Evolutionary conservation across 2,797 vertebrate genomes (phyloP).

Genomic region (Mus caroli): DNA sequence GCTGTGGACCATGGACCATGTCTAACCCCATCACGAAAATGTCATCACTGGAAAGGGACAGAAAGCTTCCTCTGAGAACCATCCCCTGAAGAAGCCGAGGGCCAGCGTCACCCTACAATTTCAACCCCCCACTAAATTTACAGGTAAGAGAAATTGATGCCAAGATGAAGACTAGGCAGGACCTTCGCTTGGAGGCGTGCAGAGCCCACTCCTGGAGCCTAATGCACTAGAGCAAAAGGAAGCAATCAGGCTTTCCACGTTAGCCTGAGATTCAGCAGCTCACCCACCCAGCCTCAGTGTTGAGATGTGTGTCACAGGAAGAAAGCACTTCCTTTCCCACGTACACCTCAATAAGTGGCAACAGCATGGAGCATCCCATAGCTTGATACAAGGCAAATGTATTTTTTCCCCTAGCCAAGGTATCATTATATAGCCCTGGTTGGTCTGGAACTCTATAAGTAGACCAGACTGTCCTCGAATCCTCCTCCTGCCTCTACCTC

Average conservation of each 20-base stretch:
- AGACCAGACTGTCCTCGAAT: not conserved
- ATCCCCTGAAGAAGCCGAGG: not conserved
- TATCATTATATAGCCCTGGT: not conserved
- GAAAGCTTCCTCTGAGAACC: constrained; percentile 23
- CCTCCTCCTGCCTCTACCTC: not conserved
- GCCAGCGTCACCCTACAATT: not conserved
- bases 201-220: not conserved
- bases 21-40: not conserved
- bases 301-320: not conserved
- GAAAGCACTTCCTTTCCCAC: not conserved
- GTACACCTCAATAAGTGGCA: not conserved
- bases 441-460: not conserved
- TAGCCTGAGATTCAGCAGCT: not conserved
- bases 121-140: not conserved
- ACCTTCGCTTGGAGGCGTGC: not conserved
- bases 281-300: not conserved
- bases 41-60: not conserved
- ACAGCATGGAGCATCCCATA: not conserved
- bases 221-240: not conserved
- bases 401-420: not conserved
- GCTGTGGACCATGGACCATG: not conserved
- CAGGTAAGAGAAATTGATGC: not conserved
- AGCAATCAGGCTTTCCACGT: not conserved
- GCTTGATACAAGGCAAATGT: not conserved
- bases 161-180: not conserved